Evolutionary conservation across 2,888 invertebrate species (phyloP), one percentile per base, ranked within the genome.

Genomic region (Cheilosia vulpina): DNA sequence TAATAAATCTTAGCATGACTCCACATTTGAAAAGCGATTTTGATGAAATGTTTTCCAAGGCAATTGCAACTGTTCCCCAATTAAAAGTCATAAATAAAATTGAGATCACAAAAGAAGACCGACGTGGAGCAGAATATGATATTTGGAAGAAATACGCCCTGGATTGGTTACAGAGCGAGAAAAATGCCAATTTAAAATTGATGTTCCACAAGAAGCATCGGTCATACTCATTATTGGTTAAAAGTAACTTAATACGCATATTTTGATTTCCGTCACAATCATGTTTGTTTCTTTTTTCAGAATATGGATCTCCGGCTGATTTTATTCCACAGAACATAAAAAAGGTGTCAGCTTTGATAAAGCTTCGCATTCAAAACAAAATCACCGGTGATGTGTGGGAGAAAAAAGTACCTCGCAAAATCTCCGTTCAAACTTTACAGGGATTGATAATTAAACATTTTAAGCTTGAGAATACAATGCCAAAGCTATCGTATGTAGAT

Each of bases 71-170:
- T 91, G 95, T 98, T 89, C 94, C 93, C 24, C 94, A 94, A 58
- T 92, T 98, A 85, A 94, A 95, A 93, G 94, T 95, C 89, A 92
- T 97, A 17, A 97, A 97, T 92, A 96, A 96, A 43, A 94, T 95
- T 1, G 92, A 93, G 87, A 95, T 98, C 87, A 93, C 93, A 0
- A 90, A 93, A 0, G 95, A 95, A 75, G 95, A 97, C 78, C 94
- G 97, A 69, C 94, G 96, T 87, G 98, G 97, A 2, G 97, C 98
- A 0, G 98, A 98, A 89, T 96, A 97, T 83, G 98, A 98, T 93
- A 98, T 98, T 89, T 92, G 98, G 91, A 98, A 98, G 91, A 94
- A 95, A 24, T 95, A 95, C 91, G 97, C 96, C 0, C 92, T 94
- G 0, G 95, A 95, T 81, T 97, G 96, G 96, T 92, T 95, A 65